Evolutionary conservation across 2,797 vertebrate genomes (phyloP).

Genomic region (Cyclura pinguis): DNA sequence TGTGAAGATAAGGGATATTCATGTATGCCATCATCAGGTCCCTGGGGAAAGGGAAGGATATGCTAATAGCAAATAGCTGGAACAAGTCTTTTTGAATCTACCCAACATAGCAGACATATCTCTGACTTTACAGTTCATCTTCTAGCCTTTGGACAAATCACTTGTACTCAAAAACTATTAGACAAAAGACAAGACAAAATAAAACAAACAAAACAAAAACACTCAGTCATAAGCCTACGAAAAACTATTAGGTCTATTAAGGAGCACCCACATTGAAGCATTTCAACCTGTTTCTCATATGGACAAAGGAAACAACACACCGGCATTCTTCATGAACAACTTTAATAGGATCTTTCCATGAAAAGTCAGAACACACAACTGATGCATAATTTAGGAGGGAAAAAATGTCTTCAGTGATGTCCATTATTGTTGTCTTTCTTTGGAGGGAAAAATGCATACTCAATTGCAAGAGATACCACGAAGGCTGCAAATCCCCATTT

Average conservation of each 20-base stretch:
- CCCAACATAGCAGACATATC: neutral
- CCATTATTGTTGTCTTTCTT: constrained; percentile 82
- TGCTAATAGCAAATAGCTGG: neutral
- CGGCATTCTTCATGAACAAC: constrained; percentile 44
- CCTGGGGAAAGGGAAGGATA: neutral
- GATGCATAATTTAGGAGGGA: constrained; percentile 29
- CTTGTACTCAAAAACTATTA: neutral
- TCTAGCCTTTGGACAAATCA: neutral
- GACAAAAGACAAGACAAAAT: neutral
- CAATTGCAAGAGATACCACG: constrained; percentile 88
- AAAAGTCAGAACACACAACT: constrained; percentile 51
- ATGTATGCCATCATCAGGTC: neutral
- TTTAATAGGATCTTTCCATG: constrained; percentile 64
- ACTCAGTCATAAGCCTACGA: neutral
- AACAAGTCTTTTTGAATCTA: neutral
- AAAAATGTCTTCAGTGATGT: constrained; percentile 76
- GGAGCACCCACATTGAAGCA: neutral
- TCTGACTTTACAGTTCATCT: neutral
- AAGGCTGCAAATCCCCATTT: constrained; percentile 94
- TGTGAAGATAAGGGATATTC: neutral
- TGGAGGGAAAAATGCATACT: constrained; percentile 88
- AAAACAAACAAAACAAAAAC: no score
- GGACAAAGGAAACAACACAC: constrained; percentile 9
- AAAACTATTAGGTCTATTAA: neutral
- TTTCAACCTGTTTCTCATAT: neutral